Evolutionary conservation across 2,797 vertebrate species (phyloP), one percentile per base, ranked within the genome.

Genomic region (Cottoperca gobio): DNA sequence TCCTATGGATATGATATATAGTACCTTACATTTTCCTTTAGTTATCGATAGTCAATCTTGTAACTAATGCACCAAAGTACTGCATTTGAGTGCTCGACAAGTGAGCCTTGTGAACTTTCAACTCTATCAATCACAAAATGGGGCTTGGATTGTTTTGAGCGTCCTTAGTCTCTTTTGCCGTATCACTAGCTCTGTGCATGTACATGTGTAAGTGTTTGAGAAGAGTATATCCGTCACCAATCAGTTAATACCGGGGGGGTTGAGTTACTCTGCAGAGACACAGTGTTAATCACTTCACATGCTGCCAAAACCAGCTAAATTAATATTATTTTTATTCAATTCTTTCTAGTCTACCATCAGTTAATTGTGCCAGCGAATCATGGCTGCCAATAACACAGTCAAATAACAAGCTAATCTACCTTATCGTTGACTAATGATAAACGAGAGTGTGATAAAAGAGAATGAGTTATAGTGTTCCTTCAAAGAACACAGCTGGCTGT

Each of bases 231-330:
- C 11, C 70, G 37, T 68, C 37, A 37, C 1, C 28, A 59, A 17
- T 53, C 16, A 67, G 33, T 4, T 1, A 19, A 33, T 21, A 53
- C 21, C n/a, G 12, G 13, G 9, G n/a, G 31, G 46, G 14, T 65
- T 57, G 40, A 70, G 23, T 61, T 52, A 71, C 37, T 48, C 21
- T 28, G 8, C 57, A 60, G 19, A 31, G 67, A 45, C 2, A 23
- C 12, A 14, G 31, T 37, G 24, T 53, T 53, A 10, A 46, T 64
- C 33, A 58, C 17, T 53, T 66, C 39, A 37, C 2, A 0, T 19
- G 28, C 13, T n/a, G 55, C 46, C 42, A 73, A 73, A 71, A 50
- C 40, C 50, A 43, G 19, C 60, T 24, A 43, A 78, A 79, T 50
- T 3, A 49, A 19, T 35, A 12, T 21, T 59, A 33, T 43, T 59